Conservation (phyloP, 2,797 vertebrate genomes). For the Lerista edwardsae region DNA sequence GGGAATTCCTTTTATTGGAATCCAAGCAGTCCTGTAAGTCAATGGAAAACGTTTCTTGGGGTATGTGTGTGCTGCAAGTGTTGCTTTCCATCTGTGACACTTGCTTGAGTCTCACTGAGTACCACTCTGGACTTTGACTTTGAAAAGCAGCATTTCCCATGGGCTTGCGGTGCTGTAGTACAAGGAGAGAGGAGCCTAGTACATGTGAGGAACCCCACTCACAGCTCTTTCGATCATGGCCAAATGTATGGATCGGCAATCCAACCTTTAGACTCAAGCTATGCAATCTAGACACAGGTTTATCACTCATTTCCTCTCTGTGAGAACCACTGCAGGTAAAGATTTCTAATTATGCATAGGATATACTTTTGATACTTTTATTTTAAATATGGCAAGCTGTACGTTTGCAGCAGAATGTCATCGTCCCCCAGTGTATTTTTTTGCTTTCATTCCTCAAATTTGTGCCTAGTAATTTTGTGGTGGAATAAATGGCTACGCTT, state of each 20-base stretch:
- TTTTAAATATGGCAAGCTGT: not conserved
- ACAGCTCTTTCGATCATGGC: not conserved
- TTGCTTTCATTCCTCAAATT: not conserved
- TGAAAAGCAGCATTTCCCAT: not conserved
- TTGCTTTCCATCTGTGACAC: not conserved
- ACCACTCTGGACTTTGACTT: not conserved
- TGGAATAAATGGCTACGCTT: not conserved
- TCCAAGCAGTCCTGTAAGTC: not conserved
- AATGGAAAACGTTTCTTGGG: not conserved
- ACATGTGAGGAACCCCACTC: not conserved
- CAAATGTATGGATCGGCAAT: not conserved
- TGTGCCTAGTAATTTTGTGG: not conserved
- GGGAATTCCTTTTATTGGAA: not conserved
- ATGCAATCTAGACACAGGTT: not conserved
- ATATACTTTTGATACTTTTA: not conserved
- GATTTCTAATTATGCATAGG: not conserved
- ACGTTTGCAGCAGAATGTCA: constrained; percentile 11
- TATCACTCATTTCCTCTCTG: not conserved
- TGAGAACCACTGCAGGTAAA: not conserved
- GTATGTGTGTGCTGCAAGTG: too few species aligned
- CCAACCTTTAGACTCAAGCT: not conserved
- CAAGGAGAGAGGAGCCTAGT: not conserved
- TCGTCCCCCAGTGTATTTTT: not conserved
- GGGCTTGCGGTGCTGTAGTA: not conserved
- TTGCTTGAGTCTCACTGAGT: not conserved